Evolutionary conservation across 2,888 invertebrate species (phyloP).

Genomic region (Micropterix aruncella): DNA sequence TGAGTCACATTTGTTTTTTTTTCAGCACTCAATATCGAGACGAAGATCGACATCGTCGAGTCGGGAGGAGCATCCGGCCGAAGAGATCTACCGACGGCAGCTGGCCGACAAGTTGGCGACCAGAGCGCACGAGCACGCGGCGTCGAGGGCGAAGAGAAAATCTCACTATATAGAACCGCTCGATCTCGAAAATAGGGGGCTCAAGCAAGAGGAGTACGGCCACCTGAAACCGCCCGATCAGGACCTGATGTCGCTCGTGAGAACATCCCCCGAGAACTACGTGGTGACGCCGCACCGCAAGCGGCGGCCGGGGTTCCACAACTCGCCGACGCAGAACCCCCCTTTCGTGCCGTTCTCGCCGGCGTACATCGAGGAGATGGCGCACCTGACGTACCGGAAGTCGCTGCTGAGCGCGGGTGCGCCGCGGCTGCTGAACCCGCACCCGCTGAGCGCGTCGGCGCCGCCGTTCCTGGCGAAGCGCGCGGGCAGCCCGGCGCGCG

Average conservation of each 20-base stretch:
- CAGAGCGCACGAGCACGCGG: constrained; percentile 38
- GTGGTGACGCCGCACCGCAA: constrained; percentile 81
- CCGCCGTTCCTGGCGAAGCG: constrained; percentile 54
- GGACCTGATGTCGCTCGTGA: constrained; percentile 53
- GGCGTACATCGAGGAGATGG: constrained; percentile 58
- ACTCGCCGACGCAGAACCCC: constrained; percentile 76
- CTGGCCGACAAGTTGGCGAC: constrained; percentile 45
- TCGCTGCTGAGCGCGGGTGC: constrained; percentile 43
- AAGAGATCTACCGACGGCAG: constrained; percentile 43
- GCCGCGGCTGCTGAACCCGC: constrained; percentile 29
- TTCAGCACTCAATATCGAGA: constrained; percentile 25
- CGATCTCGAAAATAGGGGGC: constrained; percentile 49
- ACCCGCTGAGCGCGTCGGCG: constrained; percentile 58
- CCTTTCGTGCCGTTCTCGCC: constrained; percentile 75
- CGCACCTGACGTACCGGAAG: constrained; percentile 46
- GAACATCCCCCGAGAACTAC: constrained; percentile 64
- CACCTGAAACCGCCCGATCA: constrained; percentile 54
- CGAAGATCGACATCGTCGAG: constrained; percentile 37
- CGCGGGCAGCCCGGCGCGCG: constrained; percentile 43
- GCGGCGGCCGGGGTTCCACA: constrained; percentile 75
- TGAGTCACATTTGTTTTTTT: no score
- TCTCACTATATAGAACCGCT: constrained; percentile 51
- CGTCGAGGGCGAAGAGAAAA: constrained; percentile 41
- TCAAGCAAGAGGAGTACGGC: constrained; percentile 52
- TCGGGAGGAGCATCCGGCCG: constrained; percentile 35